phyloP scores from a whole-genome alignment of 1,140 invertebrate genomes.

The Harlomillsia oculata region DNA sequence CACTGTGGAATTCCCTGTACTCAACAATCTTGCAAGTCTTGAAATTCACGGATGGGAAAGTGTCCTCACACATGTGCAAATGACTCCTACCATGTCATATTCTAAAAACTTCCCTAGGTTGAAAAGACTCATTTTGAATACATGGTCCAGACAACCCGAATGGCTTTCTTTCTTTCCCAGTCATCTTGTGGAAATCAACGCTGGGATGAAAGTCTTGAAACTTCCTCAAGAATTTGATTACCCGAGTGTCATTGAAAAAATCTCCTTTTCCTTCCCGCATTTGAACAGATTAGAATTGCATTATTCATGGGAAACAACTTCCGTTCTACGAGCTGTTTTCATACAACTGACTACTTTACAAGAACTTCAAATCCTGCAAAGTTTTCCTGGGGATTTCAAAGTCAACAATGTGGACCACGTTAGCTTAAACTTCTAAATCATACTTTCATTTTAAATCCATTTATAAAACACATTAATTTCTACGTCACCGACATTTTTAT shows the following conservation, averaged over 20 bases:
- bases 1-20: neutral
- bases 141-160: conserved; percentile 5
- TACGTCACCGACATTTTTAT: conserved; percentile 13
- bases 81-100: conserved; percentile 10
- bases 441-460: too few species aligned
- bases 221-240: conserved; percentile 13
- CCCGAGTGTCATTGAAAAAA: conserved; percentile 3
- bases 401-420: neutral
- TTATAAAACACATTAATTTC: neutral
- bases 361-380: conserved; percentile 12
- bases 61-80: neutral
- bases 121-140: conserved; percentile 9
- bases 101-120: conserved; percentile 3
- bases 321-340: conserved; percentile 11
- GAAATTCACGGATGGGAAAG: conserved; percentile 13
- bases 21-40: neutral
- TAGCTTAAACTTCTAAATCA: too few species aligned
- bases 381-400: conserved; percentile 9
- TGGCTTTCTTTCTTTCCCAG: conserved; percentile 14
- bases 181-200: neutral
- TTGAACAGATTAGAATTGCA: conserved; percentile 8
- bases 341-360: conserved; percentile 1
- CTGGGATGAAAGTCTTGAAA: neutral
- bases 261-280: conserved; percentile 2
- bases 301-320: neutral